Conservation (phyloP, 1,140 invertebrate species). For the Eumaeus atala region DNA sequence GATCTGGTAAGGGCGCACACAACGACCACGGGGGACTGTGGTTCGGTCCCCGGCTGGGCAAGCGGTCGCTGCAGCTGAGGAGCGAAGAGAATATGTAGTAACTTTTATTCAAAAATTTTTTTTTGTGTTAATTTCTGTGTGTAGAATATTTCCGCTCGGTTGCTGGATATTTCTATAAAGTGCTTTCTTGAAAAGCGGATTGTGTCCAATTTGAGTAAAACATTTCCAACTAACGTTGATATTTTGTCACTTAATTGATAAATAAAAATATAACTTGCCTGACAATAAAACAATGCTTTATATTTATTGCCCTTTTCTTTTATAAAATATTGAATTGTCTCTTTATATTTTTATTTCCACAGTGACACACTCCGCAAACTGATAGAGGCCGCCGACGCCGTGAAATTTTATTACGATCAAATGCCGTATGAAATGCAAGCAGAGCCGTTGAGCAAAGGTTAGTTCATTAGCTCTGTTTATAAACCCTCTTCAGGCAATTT, state of each 20-base stretch:
- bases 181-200: no score
- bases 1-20: conserved; percentile 34
- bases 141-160: no score
- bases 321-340: no score
- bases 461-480: neutral
- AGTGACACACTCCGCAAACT: conserved; percentile 41
- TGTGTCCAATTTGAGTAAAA: no score
- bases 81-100: conserved; percentile 39
- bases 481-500: neutral
- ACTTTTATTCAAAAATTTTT: neutral
- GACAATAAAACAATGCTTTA: no score
- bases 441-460: conserved; percentile 40
- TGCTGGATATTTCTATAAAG: no score
- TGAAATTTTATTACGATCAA: conserved; percentile 52
- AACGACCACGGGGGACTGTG: conserved; percentile 46
- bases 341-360: conserved; percentile 13
- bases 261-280: no score
- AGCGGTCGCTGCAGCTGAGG: conserved; percentile 33
- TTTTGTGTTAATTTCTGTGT: no score
- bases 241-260: no score
- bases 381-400: conserved; percentile 47
- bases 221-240: no score
- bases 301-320: no score
- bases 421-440: conserved; percentile 43
- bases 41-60: conserved; percentile 55